phyloP scores from a whole-genome alignment of 2,797 vertebrate species.

The Acrossocheilus wenchowensis region DNA sequence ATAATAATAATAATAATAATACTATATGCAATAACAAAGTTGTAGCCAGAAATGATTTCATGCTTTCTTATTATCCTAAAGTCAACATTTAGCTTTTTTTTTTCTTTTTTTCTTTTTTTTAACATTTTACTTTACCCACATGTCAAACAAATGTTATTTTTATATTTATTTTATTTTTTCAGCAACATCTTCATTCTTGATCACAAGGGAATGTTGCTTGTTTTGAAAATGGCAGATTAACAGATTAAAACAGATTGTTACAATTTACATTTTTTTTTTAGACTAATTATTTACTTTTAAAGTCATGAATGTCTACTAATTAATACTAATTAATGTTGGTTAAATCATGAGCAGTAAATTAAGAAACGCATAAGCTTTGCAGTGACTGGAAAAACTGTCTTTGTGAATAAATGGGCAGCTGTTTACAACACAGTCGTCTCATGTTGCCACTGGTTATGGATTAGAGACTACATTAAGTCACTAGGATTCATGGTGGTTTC shows the following conservation, averaged over 20 bases:
- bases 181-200: background rate
- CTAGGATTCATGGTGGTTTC: background rate
- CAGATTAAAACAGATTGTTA: background rate
- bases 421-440: background rate
- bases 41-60: background rate
- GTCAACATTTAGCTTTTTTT: background rate
- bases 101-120: no score
- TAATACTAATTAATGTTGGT: background rate
- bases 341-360: background rate
- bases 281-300: background rate
- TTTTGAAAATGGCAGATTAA: background rate
- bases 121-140: background rate
- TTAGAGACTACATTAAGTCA: background rate
- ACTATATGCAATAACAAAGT: background rate
- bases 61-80: background rate
- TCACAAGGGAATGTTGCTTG: background rate
- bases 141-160: background rate
- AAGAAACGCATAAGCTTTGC: background rate
- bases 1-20: no score
- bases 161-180: background rate
- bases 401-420: background rate
- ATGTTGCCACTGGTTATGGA: background rate
- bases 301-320: background rate
- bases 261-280: background rate
- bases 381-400: background rate